Base-by-base conservation (phyloP, 2,113 vertebrate genomes). In the Myotis lucifugus region DNA sequence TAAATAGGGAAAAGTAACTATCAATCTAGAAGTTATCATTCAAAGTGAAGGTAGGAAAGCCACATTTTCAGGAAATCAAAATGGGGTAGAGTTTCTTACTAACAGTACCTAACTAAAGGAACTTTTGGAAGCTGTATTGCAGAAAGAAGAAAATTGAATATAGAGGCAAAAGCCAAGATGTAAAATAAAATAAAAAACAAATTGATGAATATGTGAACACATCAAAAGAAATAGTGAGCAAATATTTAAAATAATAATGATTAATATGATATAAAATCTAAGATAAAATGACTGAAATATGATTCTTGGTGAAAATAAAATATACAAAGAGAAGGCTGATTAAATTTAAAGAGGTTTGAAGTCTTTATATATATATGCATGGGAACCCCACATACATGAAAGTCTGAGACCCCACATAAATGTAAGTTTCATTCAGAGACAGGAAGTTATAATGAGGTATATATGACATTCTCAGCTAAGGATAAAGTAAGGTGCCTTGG, bases 241-340 rank as follows among this genome's bases (percentile, higher is more conserved):
- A 88, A 77, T 59, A 34, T 40, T 86, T 66, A 61, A 69, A 92
- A 82, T 88, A 61, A 76, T 77, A 85, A 69, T 83, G n/a, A 77
- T 17, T 92, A 83, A 64, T 69, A 90, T 76, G 23, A 21, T 8
- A 46, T 34, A 37, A 27, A 34, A 0, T 3, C 32, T 76, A 87
- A 76, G 23, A 14, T 87, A 50, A 91, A 87, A 82, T 61, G 15
- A 73, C 21, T 67, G n/a, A 82, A 76, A 56, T 76, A 83, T 18
- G 70, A 73, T 74, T 82, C 48, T 86, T 48, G 11, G 40, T 13
- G 78, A 61, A 88, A 76, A 29, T 83, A 48, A 82, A 74, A 82
- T 56, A 15, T 40, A 83, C 76, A 56, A 74, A 40, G 8, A 11
- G 27, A 79, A 2, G 27, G 34, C 18, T 34, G 21, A 61, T 77